Evolutionary conservation across 2,113 vertebrate genomes (phyloP).

Genomic region (Lethenteron reissneri): DNA sequence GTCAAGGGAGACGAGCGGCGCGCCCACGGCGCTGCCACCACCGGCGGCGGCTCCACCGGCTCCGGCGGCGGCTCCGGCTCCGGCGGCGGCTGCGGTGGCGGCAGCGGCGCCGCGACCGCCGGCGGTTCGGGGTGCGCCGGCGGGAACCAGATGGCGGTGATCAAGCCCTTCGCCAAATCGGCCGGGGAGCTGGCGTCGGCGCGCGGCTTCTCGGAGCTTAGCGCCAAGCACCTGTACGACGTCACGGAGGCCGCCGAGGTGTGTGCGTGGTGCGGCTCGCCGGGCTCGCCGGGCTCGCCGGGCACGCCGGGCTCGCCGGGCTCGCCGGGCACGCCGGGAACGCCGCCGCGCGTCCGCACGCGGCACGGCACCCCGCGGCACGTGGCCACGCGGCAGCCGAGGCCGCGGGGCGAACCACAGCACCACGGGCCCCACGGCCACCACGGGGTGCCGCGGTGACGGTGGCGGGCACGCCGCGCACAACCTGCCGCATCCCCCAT

Average conservation of each 20-base stretch:
- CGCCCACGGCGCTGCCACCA: no score
- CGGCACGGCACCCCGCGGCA: no score
- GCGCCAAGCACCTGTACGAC: slow-evolving; percentile 52
- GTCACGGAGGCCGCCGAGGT: slow-evolving; percentile 44
- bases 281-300: slow-evolving; percentile 31
- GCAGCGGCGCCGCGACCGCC: no score
- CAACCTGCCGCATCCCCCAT: no score
- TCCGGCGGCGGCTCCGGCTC: no score
- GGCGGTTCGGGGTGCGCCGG: not conserved
- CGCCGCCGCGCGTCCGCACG: no score
- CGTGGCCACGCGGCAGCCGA: no score
- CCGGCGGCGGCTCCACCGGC: no score
- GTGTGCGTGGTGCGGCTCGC: slow-evolving; percentile 56
- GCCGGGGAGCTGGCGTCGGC: slow-evolving; percentile 59
- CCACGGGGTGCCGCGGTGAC: slow-evolving; percentile 35
- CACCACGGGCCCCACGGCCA: slow-evolving; percentile 51
- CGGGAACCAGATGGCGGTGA: slow-evolving; percentile 93
- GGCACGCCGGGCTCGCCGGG: slow-evolving; percentile 34
- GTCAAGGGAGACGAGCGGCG: slow-evolving; percentile 63
- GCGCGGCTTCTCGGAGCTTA: slow-evolving; percentile 43
- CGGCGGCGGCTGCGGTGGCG: no score
- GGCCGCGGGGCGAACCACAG: slow-evolving; percentile 17
- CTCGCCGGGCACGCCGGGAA: slow-evolving; percentile 33
- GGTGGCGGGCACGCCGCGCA: slow-evolving; percentile 23
- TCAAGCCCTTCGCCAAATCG: slow-evolving; percentile 97